These are phyloP conservation scores for Scrobipalpa atriplicella DNA, from an alignment of 2,888 invertebrate genomes.

Conservation along the genomic window DNA sequence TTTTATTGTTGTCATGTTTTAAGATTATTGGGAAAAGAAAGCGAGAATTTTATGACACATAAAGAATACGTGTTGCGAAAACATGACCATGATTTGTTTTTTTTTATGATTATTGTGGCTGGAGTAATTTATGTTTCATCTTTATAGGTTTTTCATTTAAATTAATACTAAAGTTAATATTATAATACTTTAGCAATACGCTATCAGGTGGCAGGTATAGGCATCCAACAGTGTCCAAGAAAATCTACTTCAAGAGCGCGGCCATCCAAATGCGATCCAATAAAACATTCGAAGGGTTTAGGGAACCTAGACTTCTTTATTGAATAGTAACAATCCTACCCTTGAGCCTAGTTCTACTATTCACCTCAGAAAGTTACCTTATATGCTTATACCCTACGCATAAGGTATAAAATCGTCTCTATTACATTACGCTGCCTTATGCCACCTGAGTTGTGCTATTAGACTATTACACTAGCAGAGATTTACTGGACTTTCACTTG, in stretches of 20 bases:
- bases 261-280: too few species aligned
- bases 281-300: too few species aligned
- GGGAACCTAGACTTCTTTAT: too few species aligned
- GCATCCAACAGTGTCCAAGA: too few species aligned
- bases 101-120: background rate
- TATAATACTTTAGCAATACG: too few species aligned
- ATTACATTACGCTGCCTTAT: background rate
- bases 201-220: too few species aligned
- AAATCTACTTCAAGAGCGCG: too few species aligned
- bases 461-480: background rate
- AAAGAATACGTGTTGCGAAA: background rate
- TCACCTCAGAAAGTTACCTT: too few species aligned
- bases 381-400: background rate
- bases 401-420: background rate
- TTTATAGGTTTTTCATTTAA: background rate
- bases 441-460: background rate
- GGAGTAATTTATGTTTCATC: background rate
- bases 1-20: background rate
- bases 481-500: slow-evolving; percentile 11
- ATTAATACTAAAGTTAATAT: too few species aligned
- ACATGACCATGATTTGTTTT: background rate
- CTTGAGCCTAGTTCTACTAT: too few species aligned
- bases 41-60: slow-evolving; percentile 6
- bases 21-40: background rate
- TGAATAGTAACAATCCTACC: too few species aligned